phyloP scores from a whole-genome alignment of 2,797 vertebrate genomes.

The Sorex maritimensis region DNA sequence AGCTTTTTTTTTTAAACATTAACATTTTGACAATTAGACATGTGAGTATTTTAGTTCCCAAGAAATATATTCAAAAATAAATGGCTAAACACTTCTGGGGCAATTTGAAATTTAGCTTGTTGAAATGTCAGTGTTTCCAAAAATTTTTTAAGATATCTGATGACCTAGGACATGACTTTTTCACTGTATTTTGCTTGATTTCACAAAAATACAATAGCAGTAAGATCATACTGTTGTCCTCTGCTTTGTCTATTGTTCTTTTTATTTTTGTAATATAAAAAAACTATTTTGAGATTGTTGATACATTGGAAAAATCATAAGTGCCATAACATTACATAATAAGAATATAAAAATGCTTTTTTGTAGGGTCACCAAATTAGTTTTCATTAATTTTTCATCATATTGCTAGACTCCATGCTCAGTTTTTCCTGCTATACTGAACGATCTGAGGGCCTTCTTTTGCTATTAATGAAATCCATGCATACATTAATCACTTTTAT shows the following conservation, averaged over 20 bases:
- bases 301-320: neutral
- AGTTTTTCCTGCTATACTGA: neutral
- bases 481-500: neutral
- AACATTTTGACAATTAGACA: slow-evolving; percentile 74
- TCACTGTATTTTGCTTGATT: neutral
- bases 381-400: neutral
- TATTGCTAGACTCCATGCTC: neutral
- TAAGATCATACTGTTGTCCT: neutral
- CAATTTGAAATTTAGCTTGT: slow-evolving; percentile 54
- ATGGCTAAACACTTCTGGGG: slow-evolving; percentile 64
- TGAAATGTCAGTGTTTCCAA: slow-evolving; percentile 42
- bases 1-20: slow-evolving; percentile 45
- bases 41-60: slow-evolving; percentile 50
- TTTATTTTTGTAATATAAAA: neutral
- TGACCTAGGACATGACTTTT: slow-evolving; percentile 7
- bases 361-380: neutral
- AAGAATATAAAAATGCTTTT: neutral
- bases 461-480: neutral
- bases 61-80: slow-evolving; percentile 70
- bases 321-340: no score
- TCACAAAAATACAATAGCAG: neutral
- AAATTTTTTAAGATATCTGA: slow-evolving; percentile 29
- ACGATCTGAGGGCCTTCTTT: neutral
- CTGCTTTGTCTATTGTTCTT: no score
- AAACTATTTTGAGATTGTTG: neutral